phyloP scores from a whole-genome alignment of 2,797 vertebrate genomes.

The Benthosema pterotum region DNA sequence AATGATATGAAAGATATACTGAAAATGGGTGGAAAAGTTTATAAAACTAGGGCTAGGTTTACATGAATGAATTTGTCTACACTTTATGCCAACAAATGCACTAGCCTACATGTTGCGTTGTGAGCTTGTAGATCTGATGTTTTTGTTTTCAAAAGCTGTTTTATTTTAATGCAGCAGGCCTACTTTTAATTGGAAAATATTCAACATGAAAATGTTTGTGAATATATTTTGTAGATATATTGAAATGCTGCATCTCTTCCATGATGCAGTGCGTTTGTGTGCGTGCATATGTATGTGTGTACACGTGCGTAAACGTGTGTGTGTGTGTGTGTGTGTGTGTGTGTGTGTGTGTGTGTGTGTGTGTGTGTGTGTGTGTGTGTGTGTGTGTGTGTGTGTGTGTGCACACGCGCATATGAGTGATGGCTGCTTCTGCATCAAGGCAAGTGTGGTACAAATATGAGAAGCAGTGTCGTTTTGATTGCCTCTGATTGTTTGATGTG shows the following conservation, averaged over 20 bases:
- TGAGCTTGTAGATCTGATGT: too few species aligned
- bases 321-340: conserved; percentile 9
- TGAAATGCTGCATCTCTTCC: conserved; percentile 2
- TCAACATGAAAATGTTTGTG: conserved; percentile 30
- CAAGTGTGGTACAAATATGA: conserved; percentile 2
- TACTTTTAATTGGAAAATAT: too few species aligned
- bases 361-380: conserved; percentile 13
- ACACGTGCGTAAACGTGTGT: neutral
- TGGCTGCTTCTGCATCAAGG: conserved; percentile 10
- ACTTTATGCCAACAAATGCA: too few species aligned
- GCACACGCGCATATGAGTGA: conserved; percentile 18
- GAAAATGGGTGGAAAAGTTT: too few species aligned
- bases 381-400: conserved; percentile 13
- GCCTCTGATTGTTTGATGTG: conserved; percentile 22
- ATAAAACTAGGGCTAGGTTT: too few species aligned
- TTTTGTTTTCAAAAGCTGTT: too few species aligned
- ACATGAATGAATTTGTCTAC: too few species aligned
- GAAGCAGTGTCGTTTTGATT: conserved; percentile 32
- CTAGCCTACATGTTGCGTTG: too few species aligned
- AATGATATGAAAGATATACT: too few species aligned
- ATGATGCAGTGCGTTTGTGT: conserved; percentile 25
- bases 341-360: conserved; percentile 7
- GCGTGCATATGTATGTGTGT: neutral
- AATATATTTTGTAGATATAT: neutral
- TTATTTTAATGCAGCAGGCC: too few species aligned